Evolutionary conservation across 2,888 invertebrate species (phyloP), one percentile per base, ranked within the genome.

Genomic region (Ophion slaviceki): DNA sequence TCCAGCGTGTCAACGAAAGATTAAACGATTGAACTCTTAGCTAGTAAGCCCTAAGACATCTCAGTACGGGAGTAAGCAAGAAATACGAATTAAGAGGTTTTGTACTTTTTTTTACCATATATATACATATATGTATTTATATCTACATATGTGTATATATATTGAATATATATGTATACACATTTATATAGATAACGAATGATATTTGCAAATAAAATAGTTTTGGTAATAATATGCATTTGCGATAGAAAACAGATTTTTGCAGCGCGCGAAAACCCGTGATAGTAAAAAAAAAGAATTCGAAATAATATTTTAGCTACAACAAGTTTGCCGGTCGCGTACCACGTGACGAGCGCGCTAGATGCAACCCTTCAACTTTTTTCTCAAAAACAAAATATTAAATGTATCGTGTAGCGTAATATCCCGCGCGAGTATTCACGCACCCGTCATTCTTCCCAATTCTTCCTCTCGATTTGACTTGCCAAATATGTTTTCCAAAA

Each of bases 211-310:
- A 53, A 53, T 53, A 53, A 74, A 85, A 86, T 80, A 77, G 85
- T 87, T 86, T 88, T 89, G 84, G 88, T 84, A 87, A 90, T 88
- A 89, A 88, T 88, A 88, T 84, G 61, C 84, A 78, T 82, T 86
- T 86, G 62, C 74, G 24, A 75, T 47, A 17, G 17, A 17, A 5
- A 53, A 14, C 17, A 40, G 40, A 53, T 53, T 53, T 53, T 53
- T 53, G 14, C 17, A 14, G 5, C 5, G 14, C 2, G 14, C 4
- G 5, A 53, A 53, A 53, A 53, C 53, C 2, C 53, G 53, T 17
- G 5, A 53, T 53, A 53, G 1, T 53, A 4, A 53, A 47, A 14
- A 47, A 14, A 17, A 17, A 14, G 5, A 53, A 53, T 53, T 53
- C 17, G 14, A 53, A 5, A 14, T 17, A 53, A 5, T 17, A 17